Conservation (phyloP, 2,113 vertebrate species). For the Dissostichus mawsoni region DNA sequence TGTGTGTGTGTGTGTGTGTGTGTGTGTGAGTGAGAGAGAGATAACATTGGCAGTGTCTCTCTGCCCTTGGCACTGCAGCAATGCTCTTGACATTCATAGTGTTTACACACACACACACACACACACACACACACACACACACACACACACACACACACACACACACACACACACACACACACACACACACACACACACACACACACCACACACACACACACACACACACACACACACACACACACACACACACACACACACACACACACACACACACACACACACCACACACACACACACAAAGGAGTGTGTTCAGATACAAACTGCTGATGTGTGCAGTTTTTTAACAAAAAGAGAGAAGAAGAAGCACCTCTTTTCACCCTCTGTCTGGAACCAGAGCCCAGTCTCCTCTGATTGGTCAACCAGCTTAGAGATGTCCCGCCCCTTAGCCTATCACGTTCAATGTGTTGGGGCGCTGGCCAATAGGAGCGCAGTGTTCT, state of each 20-base stretch:
- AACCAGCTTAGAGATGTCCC: no score
- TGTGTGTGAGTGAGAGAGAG: background rate
- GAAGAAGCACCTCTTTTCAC: no score
- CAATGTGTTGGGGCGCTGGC: no score
- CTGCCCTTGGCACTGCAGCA: slow-evolving; percentile 61
- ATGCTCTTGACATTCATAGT: slow-evolving; percentile 45
- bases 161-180: background rate
- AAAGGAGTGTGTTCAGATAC: no score
- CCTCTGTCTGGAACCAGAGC: no score
- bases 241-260: background rate
- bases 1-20: background rate
- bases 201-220: slow-evolving; percentile 18
- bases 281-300: background rate
- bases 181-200: slow-evolving; percentile 15
- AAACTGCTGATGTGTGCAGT: no score
- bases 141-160: slow-evolving; percentile 4
- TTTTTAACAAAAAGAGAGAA: no score
- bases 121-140: background rate
- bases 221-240: background rate
- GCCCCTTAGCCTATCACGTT: no score
- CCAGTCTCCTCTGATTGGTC: no score
- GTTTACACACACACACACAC: background rate
- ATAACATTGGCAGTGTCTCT: slow-evolving; percentile 15
- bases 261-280: no score
- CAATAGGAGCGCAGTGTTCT: no score